phyloP scores from a whole-genome alignment of 2,113 vertebrate species.

The Ginglymostoma cirratum region DNA sequence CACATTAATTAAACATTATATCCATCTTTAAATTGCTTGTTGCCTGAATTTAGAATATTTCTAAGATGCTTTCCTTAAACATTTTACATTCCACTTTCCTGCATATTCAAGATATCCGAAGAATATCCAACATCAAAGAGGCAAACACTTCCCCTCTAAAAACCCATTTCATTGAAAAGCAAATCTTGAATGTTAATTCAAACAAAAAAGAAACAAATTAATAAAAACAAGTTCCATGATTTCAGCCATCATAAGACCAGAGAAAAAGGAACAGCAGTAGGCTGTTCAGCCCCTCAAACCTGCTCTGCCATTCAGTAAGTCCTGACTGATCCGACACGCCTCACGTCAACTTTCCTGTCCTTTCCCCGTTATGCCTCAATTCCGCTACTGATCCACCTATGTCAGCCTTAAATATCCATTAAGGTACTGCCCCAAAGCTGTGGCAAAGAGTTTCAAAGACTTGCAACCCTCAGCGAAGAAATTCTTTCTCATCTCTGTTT shows the following conservation, averaged over 20 bases:
- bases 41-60: not conserved
- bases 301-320: too few species aligned
- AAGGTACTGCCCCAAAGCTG: too few species aligned
- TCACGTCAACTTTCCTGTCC: too few species aligned
- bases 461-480: too few species aligned
- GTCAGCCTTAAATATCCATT: too few species aligned
- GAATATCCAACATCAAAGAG: not conserved
- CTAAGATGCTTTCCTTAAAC: not conserved
- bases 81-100: not conserved
- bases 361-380: too few species aligned
- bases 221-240: not conserved
- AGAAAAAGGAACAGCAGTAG: too few species aligned
- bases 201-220: not conserved
- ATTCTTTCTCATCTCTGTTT: too few species aligned
- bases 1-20: not conserved
- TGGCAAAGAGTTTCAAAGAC: too few species aligned
- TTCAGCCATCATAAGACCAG: not conserved
- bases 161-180: not conserved
- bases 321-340: too few species aligned
- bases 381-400: too few species aligned
- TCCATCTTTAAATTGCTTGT: not conserved
- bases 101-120: not conserved
- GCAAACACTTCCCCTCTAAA: not conserved
- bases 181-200: not conserved
- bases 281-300: too few species aligned